Evolutionary conservation across 2,888 invertebrate genomes (phyloP).

Genomic region (Vesta saturnalis): DNA sequence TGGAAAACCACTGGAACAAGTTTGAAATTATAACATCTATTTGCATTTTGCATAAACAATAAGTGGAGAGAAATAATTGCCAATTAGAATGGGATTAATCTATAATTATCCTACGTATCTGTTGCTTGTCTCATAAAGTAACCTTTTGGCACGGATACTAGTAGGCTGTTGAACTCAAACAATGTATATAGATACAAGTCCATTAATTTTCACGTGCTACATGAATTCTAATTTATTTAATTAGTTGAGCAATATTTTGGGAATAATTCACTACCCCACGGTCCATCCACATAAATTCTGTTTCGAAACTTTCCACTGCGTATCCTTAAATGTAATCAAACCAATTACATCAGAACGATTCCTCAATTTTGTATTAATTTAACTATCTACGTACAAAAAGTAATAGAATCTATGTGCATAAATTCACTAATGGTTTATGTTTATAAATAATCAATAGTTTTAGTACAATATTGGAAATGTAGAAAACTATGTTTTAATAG

Average conservation of each 20-base stretch:
- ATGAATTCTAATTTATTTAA: conserved; percentile 15
- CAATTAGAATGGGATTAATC: conserved; percentile 32
- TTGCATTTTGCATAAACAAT: not conserved
- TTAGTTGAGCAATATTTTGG: conserved; percentile 2
- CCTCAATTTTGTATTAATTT: too few species aligned
- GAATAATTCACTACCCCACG: not conserved
- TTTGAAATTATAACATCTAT: not conserved
- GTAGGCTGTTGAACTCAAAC: conserved; percentile 8
- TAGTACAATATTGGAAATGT: too few species aligned
- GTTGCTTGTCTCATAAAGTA: conserved; percentile 30
- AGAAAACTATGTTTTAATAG: too few species aligned
- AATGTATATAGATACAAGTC: conserved; percentile 9
- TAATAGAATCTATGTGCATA: too few species aligned
- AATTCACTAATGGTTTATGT: too few species aligned
- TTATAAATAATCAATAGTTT: too few species aligned
- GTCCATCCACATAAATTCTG: not conserved
- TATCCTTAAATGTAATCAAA: not conserved
- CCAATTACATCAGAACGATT: not conserved
- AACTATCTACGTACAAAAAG: too few species aligned
- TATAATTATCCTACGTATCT: conserved; percentile 31
- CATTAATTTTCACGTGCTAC: conserved; percentile 7
- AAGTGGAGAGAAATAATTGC: conserved; percentile 25
- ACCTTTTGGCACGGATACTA: conserved; percentile 22
- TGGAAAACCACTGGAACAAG: not conserved
- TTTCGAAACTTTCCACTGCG: not conserved